Percentiles rank a stretch among this genome's conserved stretches.
Evolutionary conservation across 2,888 invertebrate genomes (phyloP).

Genomic region (Trissolcus japonicus): DNA sequence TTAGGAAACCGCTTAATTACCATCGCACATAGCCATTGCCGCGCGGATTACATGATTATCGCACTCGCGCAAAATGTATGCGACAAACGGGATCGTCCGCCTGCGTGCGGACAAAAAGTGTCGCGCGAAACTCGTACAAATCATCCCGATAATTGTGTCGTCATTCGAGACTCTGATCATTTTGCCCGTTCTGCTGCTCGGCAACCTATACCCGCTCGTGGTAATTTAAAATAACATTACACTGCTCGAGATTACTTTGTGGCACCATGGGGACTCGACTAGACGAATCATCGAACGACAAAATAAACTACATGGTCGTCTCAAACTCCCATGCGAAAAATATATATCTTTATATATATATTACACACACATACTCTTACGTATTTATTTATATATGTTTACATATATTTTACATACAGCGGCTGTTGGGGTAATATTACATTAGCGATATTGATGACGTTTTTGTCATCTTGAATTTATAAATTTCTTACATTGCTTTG

Average conservation of each 20-base stretch:
- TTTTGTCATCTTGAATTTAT: no score
- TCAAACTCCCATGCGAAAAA: conserved; percentile 10
- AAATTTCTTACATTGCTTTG: no score
- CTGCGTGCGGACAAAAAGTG: neutral
- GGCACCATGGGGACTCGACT: conserved; percentile 39
- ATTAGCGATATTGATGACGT: no score
- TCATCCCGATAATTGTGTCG: neutral
- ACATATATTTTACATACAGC: no score
- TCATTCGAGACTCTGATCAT: conserved; percentile 13
- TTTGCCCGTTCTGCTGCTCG: neutral
- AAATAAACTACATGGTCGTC: conserved; percentile 42
- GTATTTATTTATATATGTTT: no score
- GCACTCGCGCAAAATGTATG: neutral
- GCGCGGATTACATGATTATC: conserved; percentile 38
- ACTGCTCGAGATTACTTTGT: conserved; percentile 44
- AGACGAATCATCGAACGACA: conserved; percentile 32
- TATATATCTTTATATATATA: no score
- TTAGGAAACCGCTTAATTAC: conserved; percentile 65
- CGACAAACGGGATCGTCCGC: conserved; percentile 17
- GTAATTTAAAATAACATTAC: conserved; percentile 45
- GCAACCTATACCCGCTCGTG: neutral
- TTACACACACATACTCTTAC: no score
- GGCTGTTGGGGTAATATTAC: no score
- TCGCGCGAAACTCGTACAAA: neutral
- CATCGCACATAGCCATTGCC: conserved; percentile 23